Base-by-base conservation (phyloP, 2,888 invertebrate genomes). In the Copidosoma aretas region DNA sequence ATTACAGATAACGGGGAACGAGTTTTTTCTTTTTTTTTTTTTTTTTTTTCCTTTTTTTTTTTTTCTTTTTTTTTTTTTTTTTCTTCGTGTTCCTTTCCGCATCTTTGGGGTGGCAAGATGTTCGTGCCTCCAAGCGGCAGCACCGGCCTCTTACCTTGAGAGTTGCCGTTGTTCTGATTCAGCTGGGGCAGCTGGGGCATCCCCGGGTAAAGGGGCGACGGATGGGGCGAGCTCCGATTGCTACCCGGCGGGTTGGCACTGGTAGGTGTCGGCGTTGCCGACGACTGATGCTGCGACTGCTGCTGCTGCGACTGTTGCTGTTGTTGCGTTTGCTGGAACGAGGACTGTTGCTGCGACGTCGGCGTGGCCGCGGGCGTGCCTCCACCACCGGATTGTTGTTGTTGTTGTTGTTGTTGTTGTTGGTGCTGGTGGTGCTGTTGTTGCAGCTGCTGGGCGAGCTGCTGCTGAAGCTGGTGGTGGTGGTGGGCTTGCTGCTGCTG, bases 391-490 rank as follows among this genome's bases (percentile, higher is more conserved):
- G 64, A 67, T 53, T 60, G 71, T 52, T 88, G 88, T 77, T 88
- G 87, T 75, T 89, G 79, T 39, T 77, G 76, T 53, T 77, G 78
- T 54, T 75, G 75, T 71, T 86, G 86, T 78, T 88, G 88, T n/a
- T n/a, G n/a, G n/a, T n/a, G n/a, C n/a, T n/a, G n/a, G n/a, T n/a
- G 78, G 41, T 77, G 75, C 59, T 78, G 78, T 21, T 73, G 75
- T 12, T 79, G 78, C 60, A 78, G 77, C 66, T 79, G 75, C 60
- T 79, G 77, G 43, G 80, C 80, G 60, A 78, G 77, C 41, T 78
- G 77, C 58, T 78, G 78, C 56, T 77, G 76, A 72, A 86, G 86
- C 79, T 88, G 88, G 77, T 88, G 87, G 74, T 89, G 87, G 75
- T 88, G 89, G 71, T 89, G 88, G 72, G 86, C 85, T 68, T 84